Percentiles rank a stretch among this genome's conserved stretches.
Conservation (phyloP, 2,888 invertebrate species). For the Hypomecis punctinalis region DNA sequence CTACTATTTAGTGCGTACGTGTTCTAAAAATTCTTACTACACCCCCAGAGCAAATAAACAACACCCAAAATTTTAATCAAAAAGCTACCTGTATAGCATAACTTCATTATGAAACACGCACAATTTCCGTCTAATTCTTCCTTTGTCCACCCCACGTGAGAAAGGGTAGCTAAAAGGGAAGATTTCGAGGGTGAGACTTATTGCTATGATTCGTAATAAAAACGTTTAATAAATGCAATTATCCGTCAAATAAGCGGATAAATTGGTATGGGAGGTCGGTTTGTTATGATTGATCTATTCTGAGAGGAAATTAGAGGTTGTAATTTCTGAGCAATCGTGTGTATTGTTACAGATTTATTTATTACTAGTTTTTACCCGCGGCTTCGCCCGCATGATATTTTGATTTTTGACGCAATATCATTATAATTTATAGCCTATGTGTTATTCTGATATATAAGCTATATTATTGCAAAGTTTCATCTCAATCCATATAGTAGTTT, state of each 20-base stretch:
- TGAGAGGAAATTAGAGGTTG: neutral
- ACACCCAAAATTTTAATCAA: neutral
- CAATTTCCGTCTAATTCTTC: slow-evolving; percentile 49
- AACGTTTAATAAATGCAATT: slow-evolving; percentile 45
- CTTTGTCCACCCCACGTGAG: slow-evolving; percentile 43
- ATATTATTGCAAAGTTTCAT: too few species aligned
- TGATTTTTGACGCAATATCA: too few species aligned
- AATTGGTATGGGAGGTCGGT: slow-evolving; percentile 41
- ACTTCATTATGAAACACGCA: slow-evolving; percentile 48
- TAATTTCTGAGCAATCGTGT: neutral
- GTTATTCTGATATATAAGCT: too few species aligned
- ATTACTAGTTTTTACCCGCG: neutral
- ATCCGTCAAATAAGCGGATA: slow-evolving; percentile 44
- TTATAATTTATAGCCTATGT: too few species aligned
- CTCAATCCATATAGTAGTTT: too few species aligned
- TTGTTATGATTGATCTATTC: slow-evolving; percentile 21
- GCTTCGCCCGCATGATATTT: too few species aligned
- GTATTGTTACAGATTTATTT: neutral
- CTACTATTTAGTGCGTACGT: too few species aligned
- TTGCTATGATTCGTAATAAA: slow-evolving; percentile 39
- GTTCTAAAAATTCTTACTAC: too few species aligned
- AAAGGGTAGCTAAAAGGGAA: neutral
- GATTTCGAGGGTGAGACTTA: slow-evolving; percentile 27
- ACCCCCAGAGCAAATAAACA: too few species aligned
- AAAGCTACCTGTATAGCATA: slow-evolving; percentile 11